Percentiles rank a stretch among this genome's conserved stretches.
phyloP scores from a whole-genome alignment of 2,113 vertebrate genomes.

The Pelmatolapia mariae region DNA sequence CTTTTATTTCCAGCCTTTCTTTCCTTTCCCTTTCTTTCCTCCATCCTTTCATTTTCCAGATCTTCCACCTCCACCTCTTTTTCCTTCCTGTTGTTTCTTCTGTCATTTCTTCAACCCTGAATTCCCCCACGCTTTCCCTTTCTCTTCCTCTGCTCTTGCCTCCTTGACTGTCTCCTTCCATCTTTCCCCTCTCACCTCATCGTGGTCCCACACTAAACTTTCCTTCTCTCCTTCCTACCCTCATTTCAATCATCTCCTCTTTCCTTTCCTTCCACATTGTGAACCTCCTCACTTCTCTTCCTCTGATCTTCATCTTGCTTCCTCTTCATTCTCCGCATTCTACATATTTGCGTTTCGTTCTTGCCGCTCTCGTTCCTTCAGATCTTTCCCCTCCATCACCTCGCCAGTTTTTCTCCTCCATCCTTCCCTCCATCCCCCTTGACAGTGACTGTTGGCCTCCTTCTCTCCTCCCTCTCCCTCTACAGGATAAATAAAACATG shows the following conservation, averaged over 20 bases:
- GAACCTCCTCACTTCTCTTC: neutral
- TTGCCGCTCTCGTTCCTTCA: neutral
- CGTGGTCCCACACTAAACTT: neutral
- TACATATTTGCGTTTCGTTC: neutral
- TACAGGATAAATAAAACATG: constrained; percentile 67
- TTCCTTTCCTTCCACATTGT: neutral
- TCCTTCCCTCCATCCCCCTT: constrained; percentile 1
- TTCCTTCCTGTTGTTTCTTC: neutral
- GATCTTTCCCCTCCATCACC: neutral
- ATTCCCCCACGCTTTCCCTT: neutral
- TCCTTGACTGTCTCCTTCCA: neutral
- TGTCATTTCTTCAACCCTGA: neutral
- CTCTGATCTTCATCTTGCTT: neutral
- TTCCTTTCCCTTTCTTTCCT: neutral
- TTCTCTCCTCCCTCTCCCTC: neutral
- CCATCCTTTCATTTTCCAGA: neutral
- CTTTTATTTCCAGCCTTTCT: neutral
- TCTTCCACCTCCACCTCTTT: neutral
- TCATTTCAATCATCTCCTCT: neutral
- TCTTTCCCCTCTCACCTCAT: neutral
- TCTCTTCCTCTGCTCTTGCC: neutral
- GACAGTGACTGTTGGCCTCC: constrained; percentile 26
- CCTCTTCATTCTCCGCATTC: neutral
- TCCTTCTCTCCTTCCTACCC: neutral
- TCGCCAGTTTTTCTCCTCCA: neutral